Evolutionary conservation across 2,113 vertebrate genomes (phyloP), one percentile per base, ranked within the genome.

Genomic region (Trogon surrucura): DNA sequence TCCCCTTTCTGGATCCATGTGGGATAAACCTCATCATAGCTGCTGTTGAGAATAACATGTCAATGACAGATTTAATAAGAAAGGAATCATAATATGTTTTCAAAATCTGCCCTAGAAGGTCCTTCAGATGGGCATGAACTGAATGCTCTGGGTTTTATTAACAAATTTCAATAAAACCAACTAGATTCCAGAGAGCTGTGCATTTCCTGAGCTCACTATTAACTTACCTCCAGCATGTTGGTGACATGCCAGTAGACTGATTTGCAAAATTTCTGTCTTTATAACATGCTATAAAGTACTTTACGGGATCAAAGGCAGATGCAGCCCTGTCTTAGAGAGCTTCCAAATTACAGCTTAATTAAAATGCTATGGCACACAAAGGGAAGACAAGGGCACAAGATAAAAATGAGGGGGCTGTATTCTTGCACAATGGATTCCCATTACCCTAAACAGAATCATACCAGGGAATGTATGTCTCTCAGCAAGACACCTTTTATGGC

Each of bases 271-370:
- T 80, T 66, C 67, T 80, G 14, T 45, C 74, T 85, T 94, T 96
- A 88, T 83, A 91, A 77, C 18, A 51, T 54, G 45, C 62, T 25
- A 66, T 96, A 94, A 96, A 88, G 18, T 22, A 54, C n/a, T 80
- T 94, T 80, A 94, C 3, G 7, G 66, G 64, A 44, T 71, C 71
- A 83, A 95, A 94, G 71, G 6, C 36, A 82, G 61, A 82, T 44
- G 65, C 27, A 88, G 29, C 62, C 62, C 51, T 64, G 61, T 62
- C 71, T 70, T 25, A 71, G 65, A 81, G 48, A 72, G 56, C 53
- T 57, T 91, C 56, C 72, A 93, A 93, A 91, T 74, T 96, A 58
- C 85, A 56, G 57, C 91, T 88, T 84, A 88, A 95, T 97, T 91
- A 94, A 94, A 80, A 80, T 3, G 1, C 69, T n/a, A 10, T 11